Evolutionary conservation across 2,797 vertebrate genomes (phyloP).

Genomic region (Phrynocephalus guinanensis): DNA sequence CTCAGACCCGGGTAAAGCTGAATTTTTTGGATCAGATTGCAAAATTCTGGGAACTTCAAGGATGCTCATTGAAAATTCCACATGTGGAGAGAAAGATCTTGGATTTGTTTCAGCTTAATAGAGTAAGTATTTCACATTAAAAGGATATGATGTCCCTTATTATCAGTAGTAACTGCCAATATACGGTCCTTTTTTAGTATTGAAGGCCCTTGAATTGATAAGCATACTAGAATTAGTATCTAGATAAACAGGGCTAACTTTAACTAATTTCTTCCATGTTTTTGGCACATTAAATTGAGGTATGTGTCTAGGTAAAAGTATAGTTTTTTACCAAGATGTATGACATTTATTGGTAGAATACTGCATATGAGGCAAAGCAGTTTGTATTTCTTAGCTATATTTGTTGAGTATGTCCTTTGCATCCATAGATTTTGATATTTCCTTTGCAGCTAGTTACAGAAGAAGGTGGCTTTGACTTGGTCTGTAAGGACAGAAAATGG

Average conservation of each 20-base stretch:
- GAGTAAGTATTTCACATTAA: conserved; percentile 75
- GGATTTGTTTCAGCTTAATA: conserved; percentile 96
- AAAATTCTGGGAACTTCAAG: conserved; percentile 98
- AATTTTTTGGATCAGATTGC: conserved; percentile 99
- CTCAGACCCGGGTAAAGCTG: conserved; percentile 96
- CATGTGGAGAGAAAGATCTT: conserved; percentile 97
- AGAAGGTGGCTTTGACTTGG: conserved; percentile 93
- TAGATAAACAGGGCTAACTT: background rate
- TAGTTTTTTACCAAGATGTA: background rate
- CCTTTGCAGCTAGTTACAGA: conserved; percentile 90
- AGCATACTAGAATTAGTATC: background rate
- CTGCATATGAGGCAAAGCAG: background rate
- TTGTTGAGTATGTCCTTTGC: background rate
- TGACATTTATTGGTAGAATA: background rate
- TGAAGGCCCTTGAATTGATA: background rate
- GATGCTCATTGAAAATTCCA: conserved; percentile 96
- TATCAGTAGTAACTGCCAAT: background rate
- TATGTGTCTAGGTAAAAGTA: background rate
- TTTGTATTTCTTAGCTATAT: conserved; percentile 5
- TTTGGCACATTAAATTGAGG: background rate
- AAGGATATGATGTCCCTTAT: background rate
- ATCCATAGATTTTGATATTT: background rate
- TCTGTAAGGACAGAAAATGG: conserved; percentile 97
- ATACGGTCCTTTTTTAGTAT: background rate
- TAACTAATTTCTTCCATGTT: background rate